These are phyloP conservation scores for Pteria penguin DNA, from an alignment of 2,888 invertebrate genomes.

Conservation along the genomic window DNA sequence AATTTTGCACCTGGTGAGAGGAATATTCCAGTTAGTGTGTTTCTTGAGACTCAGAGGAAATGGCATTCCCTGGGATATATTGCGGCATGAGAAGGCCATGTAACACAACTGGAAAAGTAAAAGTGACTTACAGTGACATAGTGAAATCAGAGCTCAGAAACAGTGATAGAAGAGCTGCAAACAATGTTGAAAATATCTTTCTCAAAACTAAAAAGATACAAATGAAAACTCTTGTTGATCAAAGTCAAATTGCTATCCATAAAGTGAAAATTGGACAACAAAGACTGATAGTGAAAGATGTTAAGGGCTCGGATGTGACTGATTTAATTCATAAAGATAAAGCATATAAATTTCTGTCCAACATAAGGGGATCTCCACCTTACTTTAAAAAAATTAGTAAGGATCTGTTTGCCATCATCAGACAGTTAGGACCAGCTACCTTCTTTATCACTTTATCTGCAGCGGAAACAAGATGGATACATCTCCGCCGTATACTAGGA, in stretches of 20 bases:
- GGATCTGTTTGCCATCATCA: constrained; percentile 57
- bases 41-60: constrained; percentile 24
- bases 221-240: constrained; percentile 42
- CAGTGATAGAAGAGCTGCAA: constrained; percentile 40
- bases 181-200: constrained; percentile 44
- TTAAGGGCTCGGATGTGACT: constrained; percentile 10
- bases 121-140: constrained; percentile 34
- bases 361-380: constrained; percentile 53
- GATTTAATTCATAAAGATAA: constrained; percentile 35
- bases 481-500: constrained; percentile 31
- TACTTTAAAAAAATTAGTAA: constrained; percentile 51
- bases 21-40: constrained; percentile 10
- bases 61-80: constrained; percentile 30
- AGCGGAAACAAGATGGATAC: constrained; percentile 52
- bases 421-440: constrained; percentile 50
- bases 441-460: constrained; percentile 53
- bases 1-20: constrained; percentile 10
- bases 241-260: constrained; percentile 43
- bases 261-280: constrained; percentile 38
- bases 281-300: constrained; percentile 38
- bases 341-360: constrained; percentile 39
- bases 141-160: constrained; percentile 34
- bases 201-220: constrained; percentile 50
- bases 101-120: constrained; percentile 2
- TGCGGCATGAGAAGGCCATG: constrained; percentile 25